A percentile compares a stretch with the other conserved stretches of the same genome.
phyloP scores from a whole-genome alignment of 2,888 invertebrate species.

The Silvanus unidentatus region DNA sequence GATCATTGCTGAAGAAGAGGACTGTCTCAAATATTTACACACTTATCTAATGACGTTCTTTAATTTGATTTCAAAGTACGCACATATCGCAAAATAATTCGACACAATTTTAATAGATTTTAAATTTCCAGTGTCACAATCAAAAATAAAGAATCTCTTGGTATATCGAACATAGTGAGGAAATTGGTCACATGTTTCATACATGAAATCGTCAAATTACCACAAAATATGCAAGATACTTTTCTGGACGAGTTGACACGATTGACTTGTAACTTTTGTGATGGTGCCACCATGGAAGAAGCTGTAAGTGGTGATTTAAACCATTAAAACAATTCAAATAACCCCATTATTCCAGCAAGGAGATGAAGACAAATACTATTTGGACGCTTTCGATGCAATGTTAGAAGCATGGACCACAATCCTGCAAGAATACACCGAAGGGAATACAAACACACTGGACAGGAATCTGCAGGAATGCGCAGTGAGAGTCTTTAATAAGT shows the following conservation, averaged over 20 bases:
- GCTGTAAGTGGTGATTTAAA: conserved; percentile 46
- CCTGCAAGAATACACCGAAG: conserved; percentile 39
- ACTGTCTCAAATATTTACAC: conserved; percentile 52
- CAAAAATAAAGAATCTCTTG: conserved; percentile 60
- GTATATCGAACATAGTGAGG: conserved; percentile 60
- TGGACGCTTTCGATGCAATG: conserved; percentile 64
- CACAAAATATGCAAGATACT: conserved; percentile 48
- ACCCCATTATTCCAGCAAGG: conserved; percentile 1
- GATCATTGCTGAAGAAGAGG: conserved; percentile 46
- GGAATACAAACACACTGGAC: conserved; percentile 35
- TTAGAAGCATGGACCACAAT: conserved; percentile 63
- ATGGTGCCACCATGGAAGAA: conserved; percentile 61
- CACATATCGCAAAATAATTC: background rate
- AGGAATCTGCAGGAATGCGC: conserved; percentile 36
- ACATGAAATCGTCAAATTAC: conserved; percentile 47
- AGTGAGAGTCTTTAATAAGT: conserved; percentile 68
- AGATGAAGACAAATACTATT: conserved; percentile 51
- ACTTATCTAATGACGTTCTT: conserved; percentile 57
- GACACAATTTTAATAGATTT: background rate
- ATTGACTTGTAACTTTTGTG: conserved; percentile 59
- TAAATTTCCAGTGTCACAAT: conserved; percentile 50
- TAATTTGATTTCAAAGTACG: conserved; percentile 54
- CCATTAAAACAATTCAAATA: conserved; percentile 1
- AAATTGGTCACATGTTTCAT: conserved; percentile 58
- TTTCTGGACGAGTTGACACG: conserved; percentile 58